phyloP scores from a whole-genome alignment of 2,888 invertebrate species.

The Meiosimyza decipiens region DNA sequence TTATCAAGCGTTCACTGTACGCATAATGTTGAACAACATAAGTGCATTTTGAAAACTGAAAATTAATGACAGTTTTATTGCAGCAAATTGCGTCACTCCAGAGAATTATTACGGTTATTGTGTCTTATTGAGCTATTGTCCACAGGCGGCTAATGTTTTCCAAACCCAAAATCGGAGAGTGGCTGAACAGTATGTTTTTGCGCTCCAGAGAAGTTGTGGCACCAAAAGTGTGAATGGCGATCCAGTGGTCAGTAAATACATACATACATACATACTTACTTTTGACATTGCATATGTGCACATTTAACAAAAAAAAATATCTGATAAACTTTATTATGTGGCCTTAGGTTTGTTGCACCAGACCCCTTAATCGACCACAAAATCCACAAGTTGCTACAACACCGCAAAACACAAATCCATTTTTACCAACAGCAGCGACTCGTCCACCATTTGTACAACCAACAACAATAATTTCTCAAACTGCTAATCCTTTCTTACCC shows the following conservation, averaged over 20 bases:
- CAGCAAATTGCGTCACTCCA: constrained; percentile 58
- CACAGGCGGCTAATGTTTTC: constrained; percentile 57
- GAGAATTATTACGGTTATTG: constrained; percentile 62
- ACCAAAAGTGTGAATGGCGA: constrained; percentile 58
- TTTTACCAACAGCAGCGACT: constrained; percentile 44
- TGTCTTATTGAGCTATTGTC: constrained; percentile 57
- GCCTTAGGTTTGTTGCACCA: constrained; percentile 58
- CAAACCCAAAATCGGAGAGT: constrained; percentile 49
- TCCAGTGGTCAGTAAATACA: constrained; percentile 57
- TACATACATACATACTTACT: no score
- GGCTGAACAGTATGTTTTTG: constrained; percentile 57
- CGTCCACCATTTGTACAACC: constrained; percentile 25
- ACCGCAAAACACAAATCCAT: constrained; percentile 48
- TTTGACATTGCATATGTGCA: no score
- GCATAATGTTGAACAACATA: no score
- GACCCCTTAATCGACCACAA: constrained; percentile 45
- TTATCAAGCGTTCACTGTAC: no score
- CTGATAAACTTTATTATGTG: neutral
- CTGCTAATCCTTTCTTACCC: constrained; percentile 48
- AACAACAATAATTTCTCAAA: neutral
- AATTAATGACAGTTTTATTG: neutral
- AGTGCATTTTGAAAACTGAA: no score
- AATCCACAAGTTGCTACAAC: neutral
- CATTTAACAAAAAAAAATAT: neutral
- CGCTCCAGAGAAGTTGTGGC: constrained; percentile 59